Conservation (phyloP, 1,140 invertebrate species). For the Teleopsis dalmanni region DNA sequence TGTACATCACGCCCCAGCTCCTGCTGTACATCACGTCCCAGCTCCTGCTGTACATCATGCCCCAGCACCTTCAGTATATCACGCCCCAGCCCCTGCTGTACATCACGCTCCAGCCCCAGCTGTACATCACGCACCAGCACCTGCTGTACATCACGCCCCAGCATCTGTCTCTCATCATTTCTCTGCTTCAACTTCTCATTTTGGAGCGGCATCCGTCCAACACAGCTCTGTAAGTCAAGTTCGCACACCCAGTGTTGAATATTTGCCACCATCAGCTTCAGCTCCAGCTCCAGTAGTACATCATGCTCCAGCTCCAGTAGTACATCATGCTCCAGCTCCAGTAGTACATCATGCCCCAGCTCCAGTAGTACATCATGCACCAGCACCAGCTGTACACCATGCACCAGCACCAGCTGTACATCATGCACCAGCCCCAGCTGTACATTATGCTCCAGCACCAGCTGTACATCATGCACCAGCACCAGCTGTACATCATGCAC, state of each 20-base stretch:
- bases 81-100: not conserved
- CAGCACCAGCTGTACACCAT: not conserved
- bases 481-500: not conserved
- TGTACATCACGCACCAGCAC: constrained; percentile 12
- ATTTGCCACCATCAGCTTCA: not conserved
- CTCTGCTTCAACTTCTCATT: constrained; percentile 15
- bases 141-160: constrained; percentile 2
- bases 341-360: constrained; percentile 5
- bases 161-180: constrained; percentile 24
- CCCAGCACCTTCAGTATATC: constrained; percentile 3
- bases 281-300: constrained; percentile 15
- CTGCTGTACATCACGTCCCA: not conserved
- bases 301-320: constrained; percentile 10
- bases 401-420: not conserved
- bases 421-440: constrained; percentile 1
- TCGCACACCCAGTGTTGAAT: not conserved
- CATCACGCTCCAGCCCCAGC: constrained; percentile 18
- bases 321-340: constrained; percentile 2
- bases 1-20: not conserved
- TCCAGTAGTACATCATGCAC: constrained; percentile 2
- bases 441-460: not conserved
- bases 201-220: not conserved
- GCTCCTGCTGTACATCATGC: not conserved
- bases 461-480: not conserved
- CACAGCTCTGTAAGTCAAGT: not conserved